Percentiles rank a stretch among this genome's conserved stretches.
phyloP scores from a whole-genome alignment of 2,888 invertebrate species.

The Drosophila melanocephala region DNA sequence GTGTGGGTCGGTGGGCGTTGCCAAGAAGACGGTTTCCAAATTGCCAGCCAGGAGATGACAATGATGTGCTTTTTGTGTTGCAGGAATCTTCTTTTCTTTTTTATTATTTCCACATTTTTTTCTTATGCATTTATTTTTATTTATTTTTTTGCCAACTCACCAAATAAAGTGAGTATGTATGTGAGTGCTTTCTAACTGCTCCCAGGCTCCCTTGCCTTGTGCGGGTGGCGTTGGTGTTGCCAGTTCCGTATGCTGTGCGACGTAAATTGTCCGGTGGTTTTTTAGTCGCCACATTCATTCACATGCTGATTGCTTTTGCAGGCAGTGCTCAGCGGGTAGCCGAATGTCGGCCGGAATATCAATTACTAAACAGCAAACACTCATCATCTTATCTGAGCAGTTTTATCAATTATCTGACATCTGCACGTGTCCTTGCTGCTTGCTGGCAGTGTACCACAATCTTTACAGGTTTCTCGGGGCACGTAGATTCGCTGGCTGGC shows the following conservation, averaged over 20 bases:
- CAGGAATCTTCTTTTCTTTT: slow-evolving; percentile 66
- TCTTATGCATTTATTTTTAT: slow-evolving; percentile 40
- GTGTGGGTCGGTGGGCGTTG: slow-evolving; percentile 62
- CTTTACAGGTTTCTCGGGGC: slow-evolving; percentile 35
- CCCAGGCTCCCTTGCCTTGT: background rate
- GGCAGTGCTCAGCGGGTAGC: slow-evolving; percentile 62
- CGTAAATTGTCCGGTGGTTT: slow-evolving; percentile 74
- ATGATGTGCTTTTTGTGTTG: slow-evolving; percentile 73
- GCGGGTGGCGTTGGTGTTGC: slow-evolving; percentile 40
- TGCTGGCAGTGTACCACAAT: slow-evolving; percentile 6
- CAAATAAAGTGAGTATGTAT: slow-evolving; percentile 42
- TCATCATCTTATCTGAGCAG: slow-evolving; percentile 56
- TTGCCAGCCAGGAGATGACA: slow-evolving; percentile 61
- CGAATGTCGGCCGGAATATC: slow-evolving; percentile 68
- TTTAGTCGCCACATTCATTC: slow-evolving; percentile 45
- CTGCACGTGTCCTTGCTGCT: slow-evolving; percentile 66
- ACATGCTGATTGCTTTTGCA: slow-evolving; percentile 49
- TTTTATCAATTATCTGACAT: slow-evolving; percentile 67
- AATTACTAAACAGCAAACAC: slow-evolving; percentile 61
- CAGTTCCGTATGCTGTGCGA: slow-evolving; percentile 61
- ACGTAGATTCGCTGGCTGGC: slow-evolving; percentile 52
- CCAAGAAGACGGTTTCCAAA: slow-evolving; percentile 51
- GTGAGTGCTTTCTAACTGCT: slow-evolving; percentile 7
- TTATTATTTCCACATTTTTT: slow-evolving; percentile 54
- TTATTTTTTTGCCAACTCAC: slow-evolving; percentile 73